Evolutionary conservation across 2,113 vertebrate genomes (phyloP), one percentile per base, ranked within the genome.

Genomic region (Shinisaurus crocodilurus): DNA sequence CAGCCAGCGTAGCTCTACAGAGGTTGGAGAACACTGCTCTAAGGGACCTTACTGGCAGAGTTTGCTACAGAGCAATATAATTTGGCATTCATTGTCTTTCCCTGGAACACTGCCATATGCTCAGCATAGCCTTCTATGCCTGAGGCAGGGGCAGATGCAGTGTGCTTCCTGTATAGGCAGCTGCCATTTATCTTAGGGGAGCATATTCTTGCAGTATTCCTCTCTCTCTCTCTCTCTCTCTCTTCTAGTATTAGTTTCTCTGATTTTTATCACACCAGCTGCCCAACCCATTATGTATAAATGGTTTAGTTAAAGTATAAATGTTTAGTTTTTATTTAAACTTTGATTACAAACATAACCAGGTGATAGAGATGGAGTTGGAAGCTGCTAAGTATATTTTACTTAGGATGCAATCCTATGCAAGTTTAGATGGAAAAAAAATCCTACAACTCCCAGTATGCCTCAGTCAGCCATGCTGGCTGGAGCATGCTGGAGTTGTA

Each of bases 161-260:
- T 45, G 16, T 48, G 0, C 77, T 27, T 10, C 0, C 0, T 57
- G 48, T 37, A 23, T 27, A 84, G 29, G 20, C 67, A 0, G 0
- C 60, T 92, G 89, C 29, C 76, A 80, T 25, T 88, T 67, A 65
- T 48, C 76, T 67, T 65, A 12, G 45, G 79, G 3, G 29, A 57
- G 16, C 32, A 8, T 89, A 48, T 0, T 67, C 25, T 85, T 65
- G 9, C 60, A 34, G n/a, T n/a, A 18, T 79, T 54, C 1, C 63
- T 8, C 1, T 74, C 45, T 87, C 90, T 87, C 50, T 43, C 8
- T 18, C 3, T 7, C 34, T 25, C n/a, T 57, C 65, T 7, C 27
- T 65, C 57, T n/a, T 57, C 50, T 75, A 50, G 1, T 82, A 83
- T 76, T 12, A 29, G 23, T 63, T 63, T 9, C 16, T 34, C 32